Conservation (phyloP, 2,888 invertebrate genomes). For the Auanema sp. region DNA sequence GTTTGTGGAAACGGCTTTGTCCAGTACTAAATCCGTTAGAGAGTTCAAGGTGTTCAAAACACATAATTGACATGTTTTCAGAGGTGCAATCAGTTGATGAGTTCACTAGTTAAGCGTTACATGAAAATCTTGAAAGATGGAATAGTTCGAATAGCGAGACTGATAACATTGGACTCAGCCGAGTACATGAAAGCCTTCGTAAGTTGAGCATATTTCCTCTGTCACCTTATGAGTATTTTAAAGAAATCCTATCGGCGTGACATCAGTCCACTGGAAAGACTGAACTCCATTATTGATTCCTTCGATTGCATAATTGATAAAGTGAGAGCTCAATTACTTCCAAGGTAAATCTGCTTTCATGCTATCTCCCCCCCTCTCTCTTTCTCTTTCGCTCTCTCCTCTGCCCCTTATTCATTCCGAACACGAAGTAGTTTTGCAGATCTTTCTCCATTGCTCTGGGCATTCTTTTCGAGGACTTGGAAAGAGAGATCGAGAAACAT, state of each 20-base stretch:
- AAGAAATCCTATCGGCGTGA: conserved; percentile 38
- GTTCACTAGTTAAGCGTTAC: conserved; percentile 3
- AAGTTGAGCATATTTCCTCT: neutral
- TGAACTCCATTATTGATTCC: conserved; percentile 32
- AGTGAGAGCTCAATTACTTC: conserved; percentile 29
- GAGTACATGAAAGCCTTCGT: conserved; percentile 20
- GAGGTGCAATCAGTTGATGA: conserved; percentile 13
- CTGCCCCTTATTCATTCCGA: neutral
- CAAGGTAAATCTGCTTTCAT: conserved; percentile 19
- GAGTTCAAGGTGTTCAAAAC: neutral
- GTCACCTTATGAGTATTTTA: neutral
- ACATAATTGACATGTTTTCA: neutral
- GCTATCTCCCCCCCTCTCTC: too few species aligned
- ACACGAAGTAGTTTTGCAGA: conserved; percentile 14
- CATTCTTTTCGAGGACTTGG: conserved; percentile 16
- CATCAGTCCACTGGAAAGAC: conserved; percentile 24
- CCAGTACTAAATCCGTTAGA: conserved; percentile 12
- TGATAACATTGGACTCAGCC: conserved; percentile 13
- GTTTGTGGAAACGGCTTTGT: conserved; percentile 5
- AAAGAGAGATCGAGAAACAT: conserved; percentile 24
- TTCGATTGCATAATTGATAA: conserved; percentile 28
- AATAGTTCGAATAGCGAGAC: conserved; percentile 10
- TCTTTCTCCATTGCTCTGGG: conserved; percentile 24
- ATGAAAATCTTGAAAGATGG: conserved; percentile 2
- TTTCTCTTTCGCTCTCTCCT: neutral